Percentiles rank a stretch among this genome's conserved stretches.
Conservation (phyloP, 2,797 vertebrate genomes). For the Sciaenops ocellatus region DNA sequence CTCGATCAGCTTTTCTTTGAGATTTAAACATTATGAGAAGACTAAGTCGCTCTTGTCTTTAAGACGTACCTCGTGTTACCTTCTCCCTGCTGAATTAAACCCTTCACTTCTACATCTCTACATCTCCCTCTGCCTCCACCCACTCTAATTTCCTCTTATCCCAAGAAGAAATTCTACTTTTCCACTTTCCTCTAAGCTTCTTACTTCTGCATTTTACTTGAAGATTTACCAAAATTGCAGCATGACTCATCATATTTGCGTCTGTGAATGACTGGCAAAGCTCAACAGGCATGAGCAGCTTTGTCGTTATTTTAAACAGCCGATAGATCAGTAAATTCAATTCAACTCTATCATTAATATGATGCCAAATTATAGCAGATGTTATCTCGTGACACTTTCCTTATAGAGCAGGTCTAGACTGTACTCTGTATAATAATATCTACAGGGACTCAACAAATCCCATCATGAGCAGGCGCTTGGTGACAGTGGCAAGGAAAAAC, state of each 20-base stretch:
- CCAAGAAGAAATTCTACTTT: neutral
- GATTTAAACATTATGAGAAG: neutral
- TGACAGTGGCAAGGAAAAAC: too few relatives aligned
- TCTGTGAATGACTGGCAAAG: neutral
- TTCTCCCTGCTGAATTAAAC: slow-evolving; percentile 11
- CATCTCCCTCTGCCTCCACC: neutral
- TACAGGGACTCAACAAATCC: too few relatives aligned
- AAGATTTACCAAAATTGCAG: neutral
- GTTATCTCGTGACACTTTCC: too few relatives aligned
- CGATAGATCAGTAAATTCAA: neutral
- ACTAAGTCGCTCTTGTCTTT: neutral
- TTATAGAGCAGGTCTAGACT: too few relatives aligned
- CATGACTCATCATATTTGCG: neutral
- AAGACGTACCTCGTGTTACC: neutral
- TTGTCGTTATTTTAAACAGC: neutral
- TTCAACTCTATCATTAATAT: too few relatives aligned
- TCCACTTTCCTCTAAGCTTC: neutral
- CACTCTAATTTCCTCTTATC: neutral
- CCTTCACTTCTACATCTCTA: neutral
- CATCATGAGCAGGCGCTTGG: too few relatives aligned
- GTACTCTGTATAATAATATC: too few relatives aligned
- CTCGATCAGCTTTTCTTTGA: slow-evolving; percentile 6
- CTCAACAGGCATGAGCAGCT: neutral
- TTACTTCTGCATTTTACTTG: neutral
- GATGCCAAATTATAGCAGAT: too few relatives aligned